Evolutionary conservation across 2,113 vertebrate species (phyloP).

Genomic region (Lethenteron camtschaticum): DNA sequence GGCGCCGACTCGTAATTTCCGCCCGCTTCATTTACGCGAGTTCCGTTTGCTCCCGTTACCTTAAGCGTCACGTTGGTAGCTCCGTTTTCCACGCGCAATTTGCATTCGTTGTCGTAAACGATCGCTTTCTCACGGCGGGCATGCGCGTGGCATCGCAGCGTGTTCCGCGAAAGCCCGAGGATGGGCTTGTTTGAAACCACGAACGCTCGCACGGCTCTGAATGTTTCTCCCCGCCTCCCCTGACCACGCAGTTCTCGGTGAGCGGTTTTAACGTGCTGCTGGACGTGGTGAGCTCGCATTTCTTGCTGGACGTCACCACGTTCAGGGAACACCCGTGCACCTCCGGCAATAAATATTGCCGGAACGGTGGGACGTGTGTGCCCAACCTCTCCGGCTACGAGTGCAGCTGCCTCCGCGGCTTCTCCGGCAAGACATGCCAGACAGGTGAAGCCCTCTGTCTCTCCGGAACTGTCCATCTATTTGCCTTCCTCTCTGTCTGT

Average conservation of each 20-base stretch:
- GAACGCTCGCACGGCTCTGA: too few relatives aligned
- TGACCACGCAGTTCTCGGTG: conserved; percentile 1
- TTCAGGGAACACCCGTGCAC: background rate
- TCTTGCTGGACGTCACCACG: background rate
- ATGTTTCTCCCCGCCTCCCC: too few relatives aligned
- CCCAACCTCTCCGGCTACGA: background rate
- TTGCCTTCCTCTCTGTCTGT: background rate
- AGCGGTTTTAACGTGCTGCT: background rate
- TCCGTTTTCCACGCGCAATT: too few relatives aligned
- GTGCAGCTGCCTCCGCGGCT: background rate
- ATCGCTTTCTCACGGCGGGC: too few relatives aligned
- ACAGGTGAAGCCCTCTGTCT: conserved; percentile 10
- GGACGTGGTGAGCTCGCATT: background rate
- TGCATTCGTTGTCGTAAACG: too few relatives aligned
- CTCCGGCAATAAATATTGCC: background rate
- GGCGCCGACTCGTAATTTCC: too few relatives aligned
- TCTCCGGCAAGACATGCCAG: background rate
- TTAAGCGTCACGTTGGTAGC: too few relatives aligned
- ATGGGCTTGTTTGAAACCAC: too few relatives aligned
- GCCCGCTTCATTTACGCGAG: too few relatives aligned
- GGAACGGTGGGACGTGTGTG: background rate
- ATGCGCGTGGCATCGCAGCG: too few relatives aligned
- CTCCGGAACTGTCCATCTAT: background rate
- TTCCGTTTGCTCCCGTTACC: too few relatives aligned
- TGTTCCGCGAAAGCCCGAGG: too few relatives aligned